Percentiles rank a stretch among this genome's conserved stretches.
These are phyloP conservation scores for Exaiptasia diaphana DNA, from an alignment of 64 coral and sea anemone species.

Conservation along the genomic window DNA sequence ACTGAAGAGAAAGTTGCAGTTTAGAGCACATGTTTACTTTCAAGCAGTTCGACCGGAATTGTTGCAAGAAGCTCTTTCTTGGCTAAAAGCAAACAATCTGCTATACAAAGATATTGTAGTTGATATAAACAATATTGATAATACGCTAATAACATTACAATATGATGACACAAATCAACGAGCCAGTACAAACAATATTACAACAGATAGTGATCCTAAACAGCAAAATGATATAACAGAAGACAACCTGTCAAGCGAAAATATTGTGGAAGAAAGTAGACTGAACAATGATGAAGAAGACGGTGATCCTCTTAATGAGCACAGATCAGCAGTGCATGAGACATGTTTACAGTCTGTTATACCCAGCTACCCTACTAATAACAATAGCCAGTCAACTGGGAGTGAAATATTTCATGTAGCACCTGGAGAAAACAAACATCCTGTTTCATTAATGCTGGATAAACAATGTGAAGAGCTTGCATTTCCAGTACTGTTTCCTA, in stretches of 20 bases:
- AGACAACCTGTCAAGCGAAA: not conserved
- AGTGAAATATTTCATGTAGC: not conserved
- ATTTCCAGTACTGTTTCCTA: conserved; percentile 54
- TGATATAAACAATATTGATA: conserved; percentile 34
- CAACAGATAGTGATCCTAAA: conserved; percentile 24
- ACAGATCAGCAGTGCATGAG: conserved; percentile 24
- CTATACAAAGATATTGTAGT: conserved; percentile 50
- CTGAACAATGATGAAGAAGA: not conserved
- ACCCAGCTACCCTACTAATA: not conserved
- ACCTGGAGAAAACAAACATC: not conserved
- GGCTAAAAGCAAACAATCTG: conserved; percentile 36
- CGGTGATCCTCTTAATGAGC: conserved; percentile 25
- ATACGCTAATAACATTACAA: not conserved
- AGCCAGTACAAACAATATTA: conserved; percentile 3
- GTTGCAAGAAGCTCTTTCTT: conserved; percentile 17
- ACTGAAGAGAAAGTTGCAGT: conserved; percentile 20
- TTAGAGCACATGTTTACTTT: conserved; percentile 34
- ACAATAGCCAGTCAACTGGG: not conserved
- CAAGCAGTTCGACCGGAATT: conserved; percentile 35
- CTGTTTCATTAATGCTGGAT: not conserved
- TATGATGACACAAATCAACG: not conserved
- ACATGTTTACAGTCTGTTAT: conserved; percentile 46
- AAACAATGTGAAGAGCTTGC: conserved; percentile 39
- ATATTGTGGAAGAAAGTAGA: not conserved
- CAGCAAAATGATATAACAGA: not conserved